These are phyloP conservation scores for Ochropacha duplaris DNA, from an alignment of 2,888 invertebrate genomes.

Conservation along the genomic window DNA sequence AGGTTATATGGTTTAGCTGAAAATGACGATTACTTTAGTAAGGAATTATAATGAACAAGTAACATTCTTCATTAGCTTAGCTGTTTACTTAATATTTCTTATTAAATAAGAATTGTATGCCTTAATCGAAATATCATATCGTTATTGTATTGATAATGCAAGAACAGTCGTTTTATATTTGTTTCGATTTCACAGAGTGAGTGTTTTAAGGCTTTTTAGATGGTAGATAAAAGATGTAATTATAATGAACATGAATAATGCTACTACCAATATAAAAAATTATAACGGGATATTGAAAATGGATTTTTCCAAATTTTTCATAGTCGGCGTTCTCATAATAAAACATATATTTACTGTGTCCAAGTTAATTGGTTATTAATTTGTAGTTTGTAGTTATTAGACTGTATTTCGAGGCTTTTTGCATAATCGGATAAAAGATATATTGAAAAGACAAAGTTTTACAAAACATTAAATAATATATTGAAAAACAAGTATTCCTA, in stretches of 20 bases:
- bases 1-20: constrained; percentile 30
- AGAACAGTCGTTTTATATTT: constrained; percentile 29
- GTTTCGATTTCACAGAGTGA: background rate
- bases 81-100: constrained; percentile 61
- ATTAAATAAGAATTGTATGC: constrained; percentile 80
- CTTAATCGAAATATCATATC: constrained; percentile 79
- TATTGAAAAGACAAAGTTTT: constrained; percentile 54
- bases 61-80: constrained; percentile 49
- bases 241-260: too few species aligned
- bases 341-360: constrained; percentile 4
- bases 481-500: constrained; percentile 41
- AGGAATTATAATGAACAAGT: constrained; percentile 19
- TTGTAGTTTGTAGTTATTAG: constrained; percentile 56
- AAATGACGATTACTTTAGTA: constrained; percentile 21
- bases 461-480: constrained; percentile 28
- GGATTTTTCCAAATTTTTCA: background rate
- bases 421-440: constrained; percentile 44
- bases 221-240: too few species aligned
- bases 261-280: too few species aligned
- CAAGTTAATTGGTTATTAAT: constrained; percentile 12
- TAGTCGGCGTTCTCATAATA: background rate
- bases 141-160: constrained; percentile 78
- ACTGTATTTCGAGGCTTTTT: constrained; percentile 71
- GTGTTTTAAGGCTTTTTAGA: background rate
- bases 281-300: background rate